phyloP scores from a whole-genome alignment of 1,140 invertebrate genomes.

The Drosophila malerkotliana region DNA sequence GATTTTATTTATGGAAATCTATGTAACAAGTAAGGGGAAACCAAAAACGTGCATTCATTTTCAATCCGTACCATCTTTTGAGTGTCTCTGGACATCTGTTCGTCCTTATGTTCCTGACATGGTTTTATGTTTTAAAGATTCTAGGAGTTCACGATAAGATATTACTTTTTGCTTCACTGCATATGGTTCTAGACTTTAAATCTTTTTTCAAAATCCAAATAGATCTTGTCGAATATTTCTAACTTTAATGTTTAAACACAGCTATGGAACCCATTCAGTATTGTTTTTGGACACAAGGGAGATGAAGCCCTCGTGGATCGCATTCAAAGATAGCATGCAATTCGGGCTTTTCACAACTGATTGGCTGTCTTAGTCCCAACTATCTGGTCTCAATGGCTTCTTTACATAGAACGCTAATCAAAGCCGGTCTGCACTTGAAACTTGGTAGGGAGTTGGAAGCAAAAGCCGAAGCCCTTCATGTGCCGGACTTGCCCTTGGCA shows the following conservation, averaged over 20 bases:
- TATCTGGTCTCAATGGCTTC: slow-evolving; percentile 45
- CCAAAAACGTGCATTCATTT: not conserved
- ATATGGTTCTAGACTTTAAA: too few species aligned
- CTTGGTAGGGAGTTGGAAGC: slow-evolving; percentile 13
- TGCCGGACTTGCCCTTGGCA: slow-evolving; percentile 49
- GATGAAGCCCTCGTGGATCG: not conserved
- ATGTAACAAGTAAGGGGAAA: not conserved
- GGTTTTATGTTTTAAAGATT: not conserved
- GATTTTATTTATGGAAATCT: not conserved
- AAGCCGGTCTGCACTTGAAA: slow-evolving; percentile 62
- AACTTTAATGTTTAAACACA: too few species aligned
- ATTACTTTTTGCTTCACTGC: too few species aligned
- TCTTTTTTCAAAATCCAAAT: too few species aligned
- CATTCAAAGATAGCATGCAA: not conserved
- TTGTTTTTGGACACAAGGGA: not conserved
- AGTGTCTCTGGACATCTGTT: not conserved
- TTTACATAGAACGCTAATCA: slow-evolving; percentile 55
- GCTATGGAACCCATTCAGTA: not conserved
- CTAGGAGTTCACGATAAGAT: not conserved
- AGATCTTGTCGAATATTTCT: too few species aligned
- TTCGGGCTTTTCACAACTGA: slow-evolving; percentile 1
- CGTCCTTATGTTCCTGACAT: not conserved
- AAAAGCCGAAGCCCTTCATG: slow-evolving; percentile 36
- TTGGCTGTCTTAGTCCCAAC: slow-evolving; percentile 21
- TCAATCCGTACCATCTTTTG: not conserved